Conservation (phyloP, 2,113 vertebrate species). For the Pelecanoides urinatrix region DNA sequence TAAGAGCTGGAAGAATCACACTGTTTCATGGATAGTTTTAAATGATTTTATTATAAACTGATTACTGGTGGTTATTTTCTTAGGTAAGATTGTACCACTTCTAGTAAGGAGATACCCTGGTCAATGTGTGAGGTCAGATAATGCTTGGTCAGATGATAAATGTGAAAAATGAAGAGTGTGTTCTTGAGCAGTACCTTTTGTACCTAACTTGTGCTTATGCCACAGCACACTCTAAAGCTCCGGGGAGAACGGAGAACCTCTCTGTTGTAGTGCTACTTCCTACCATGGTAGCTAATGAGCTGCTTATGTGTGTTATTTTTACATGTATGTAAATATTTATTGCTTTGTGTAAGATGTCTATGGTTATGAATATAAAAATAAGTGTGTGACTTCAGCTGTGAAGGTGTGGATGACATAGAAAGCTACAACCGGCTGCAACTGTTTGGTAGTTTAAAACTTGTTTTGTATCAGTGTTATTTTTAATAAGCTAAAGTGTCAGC, state of each 20-base stretch:
- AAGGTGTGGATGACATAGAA: neutral
- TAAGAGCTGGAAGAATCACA: neutral
- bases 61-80: neutral
- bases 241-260: neutral
- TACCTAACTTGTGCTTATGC: neutral
- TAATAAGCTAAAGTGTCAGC: neutral
- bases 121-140: neutral
- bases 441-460: neutral
- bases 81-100: neutral
- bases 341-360: neutral
- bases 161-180: neutral
- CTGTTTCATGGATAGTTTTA: neutral
- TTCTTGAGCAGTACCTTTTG: neutral
- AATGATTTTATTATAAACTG: neutral
- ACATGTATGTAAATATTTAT: neutral
- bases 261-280: neutral
- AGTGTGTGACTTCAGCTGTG: neutral
- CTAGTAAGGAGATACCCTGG: neutral
- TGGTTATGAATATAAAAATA: neutral
- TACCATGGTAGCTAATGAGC: neutral
- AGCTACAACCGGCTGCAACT: neutral
- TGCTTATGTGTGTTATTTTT: neutral
- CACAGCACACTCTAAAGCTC: neutral
- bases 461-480: neutral
- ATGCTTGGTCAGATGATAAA: neutral